Evolutionary conservation across 2,797 vertebrate species (phyloP).

Genomic region (Hippoglossus hippoglossus): DNA sequence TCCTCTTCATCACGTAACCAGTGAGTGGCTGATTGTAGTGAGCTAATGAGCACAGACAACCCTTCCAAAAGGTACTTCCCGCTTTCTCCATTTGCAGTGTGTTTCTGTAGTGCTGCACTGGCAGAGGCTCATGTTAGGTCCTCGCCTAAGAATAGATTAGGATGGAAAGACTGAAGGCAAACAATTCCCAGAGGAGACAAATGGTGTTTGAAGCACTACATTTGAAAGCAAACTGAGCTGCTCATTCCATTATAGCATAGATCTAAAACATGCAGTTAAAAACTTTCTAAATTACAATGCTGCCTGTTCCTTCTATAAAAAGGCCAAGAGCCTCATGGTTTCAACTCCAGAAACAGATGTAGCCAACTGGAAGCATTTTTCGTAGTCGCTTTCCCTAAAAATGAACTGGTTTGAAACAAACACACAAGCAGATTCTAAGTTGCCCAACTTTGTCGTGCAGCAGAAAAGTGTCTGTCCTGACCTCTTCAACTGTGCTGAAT

Average conservation of each 20-base stretch:
- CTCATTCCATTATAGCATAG: background rate
- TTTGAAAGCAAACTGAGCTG: background rate
- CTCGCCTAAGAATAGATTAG: slow-evolving; percentile 29
- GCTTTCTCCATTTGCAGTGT: slow-evolving; percentile 30
- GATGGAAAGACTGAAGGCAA: slow-evolving; percentile 12
- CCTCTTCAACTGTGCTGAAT: background rate
- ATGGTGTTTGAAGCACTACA: background rate
- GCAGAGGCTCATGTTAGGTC: slow-evolving; percentile 4
- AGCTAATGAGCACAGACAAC: slow-evolving; percentile 60
- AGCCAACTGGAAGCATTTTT: background rate
- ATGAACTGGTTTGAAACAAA: background rate
- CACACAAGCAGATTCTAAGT: slow-evolving; percentile 12
- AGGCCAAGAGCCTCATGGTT: background rate
- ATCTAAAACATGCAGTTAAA: slow-evolving; percentile 3
- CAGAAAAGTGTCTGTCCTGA: background rate
- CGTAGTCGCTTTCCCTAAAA: background rate
- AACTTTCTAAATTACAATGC: slow-evolving; percentile 1
- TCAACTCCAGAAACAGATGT: slow-evolving; percentile 1
- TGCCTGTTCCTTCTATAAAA: background rate
- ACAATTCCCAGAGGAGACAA: background rate
- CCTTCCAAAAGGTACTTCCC: slow-evolving; percentile 35
- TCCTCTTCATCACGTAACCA: slow-evolving; percentile 64
- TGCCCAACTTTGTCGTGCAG: slow-evolving; percentile 9
- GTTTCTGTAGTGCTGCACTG: slow-evolving; percentile 31
- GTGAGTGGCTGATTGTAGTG: slow-evolving; percentile 24